Evolutionary conservation across 2,888 invertebrate species (phyloP), one percentile per base, ranked within the genome.

Genomic region (Pollenia griseotomentosa): DNA sequence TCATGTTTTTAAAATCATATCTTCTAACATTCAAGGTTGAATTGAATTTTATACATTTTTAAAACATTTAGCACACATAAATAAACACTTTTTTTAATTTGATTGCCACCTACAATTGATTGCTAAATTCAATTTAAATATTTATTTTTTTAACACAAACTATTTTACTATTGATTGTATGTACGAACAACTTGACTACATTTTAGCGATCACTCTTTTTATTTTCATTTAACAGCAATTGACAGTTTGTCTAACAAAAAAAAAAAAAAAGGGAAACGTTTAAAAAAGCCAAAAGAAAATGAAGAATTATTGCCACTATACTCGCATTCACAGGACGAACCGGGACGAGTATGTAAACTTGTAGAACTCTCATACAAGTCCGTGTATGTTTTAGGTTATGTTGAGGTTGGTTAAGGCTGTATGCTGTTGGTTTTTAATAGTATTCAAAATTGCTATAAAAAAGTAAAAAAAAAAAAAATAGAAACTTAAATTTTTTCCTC

Each of bases 401-500:
- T 75, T 80, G 70, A 80, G 80, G 85, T 70, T 80, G 68, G 82
- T 83, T 55, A 73, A 66, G 75, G 59, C 46, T 78, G 57, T 53
- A 40, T 61, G n/a, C n/a, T n/a, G 80, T 65, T 44, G 55, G 10
- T 40, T 57, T 65, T 73, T 65, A 65, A 73, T 71, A 53, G 70
- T 71, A 71, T 80, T 80, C 53, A 73, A 73, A 65, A 57, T 65
- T 81, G 57, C 7, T 23, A 16, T 63, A 57, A 74, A 57, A 74
- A 74, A 66, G 51, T 1, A 19, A 19, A 48, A 63, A 6, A 33
- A 33, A 74, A 23, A 23, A 23, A 85, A 70, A 83, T 71, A 16
- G 55, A 83, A 75, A 55, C 65, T 77, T 77, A 84, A 77, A 84
- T 78, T 87, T 83, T 83, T 84, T 87, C 84, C 75, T 83, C 80